These are phyloP conservation scores for Elysia crispata DNA, from an alignment of 2,888 invertebrate genomes.

Conservation along the genomic window DNA sequence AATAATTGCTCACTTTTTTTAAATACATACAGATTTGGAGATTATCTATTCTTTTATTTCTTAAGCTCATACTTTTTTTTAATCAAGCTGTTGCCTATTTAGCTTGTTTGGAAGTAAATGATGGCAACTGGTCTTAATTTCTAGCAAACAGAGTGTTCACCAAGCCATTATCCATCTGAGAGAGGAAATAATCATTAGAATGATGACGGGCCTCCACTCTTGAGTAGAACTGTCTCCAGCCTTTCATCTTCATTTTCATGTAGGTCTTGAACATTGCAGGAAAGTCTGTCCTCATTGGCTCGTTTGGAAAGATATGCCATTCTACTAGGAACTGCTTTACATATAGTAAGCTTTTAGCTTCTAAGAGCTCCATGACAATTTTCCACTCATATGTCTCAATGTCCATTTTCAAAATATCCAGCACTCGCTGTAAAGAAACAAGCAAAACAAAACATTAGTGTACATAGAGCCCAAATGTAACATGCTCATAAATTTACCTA, in stretches of 20 bases:
- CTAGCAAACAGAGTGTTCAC: constrained; percentile 36
- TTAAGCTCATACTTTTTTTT: no score
- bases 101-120: no score
- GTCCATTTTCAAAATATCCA: constrained; percentile 53
- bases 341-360: constrained; percentile 24
- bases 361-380: constrained; percentile 36
- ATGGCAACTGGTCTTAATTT: no score
- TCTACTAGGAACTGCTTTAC: constrained; percentile 40
- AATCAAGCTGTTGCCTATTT: no score
- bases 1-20: no score
- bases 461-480: no score
- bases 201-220: constrained; percentile 15
- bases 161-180: constrained; percentile 43
- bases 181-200: constrained; percentile 40
- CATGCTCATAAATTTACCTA: no score
- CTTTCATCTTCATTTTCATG: constrained; percentile 32
- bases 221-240: constrained; percentile 39
- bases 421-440: constrained; percentile 37
- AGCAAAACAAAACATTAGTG: neutral
- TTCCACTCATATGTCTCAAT: constrained; percentile 54
- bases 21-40: no score
- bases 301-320: constrained; percentile 50
- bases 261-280: constrained; percentile 37
- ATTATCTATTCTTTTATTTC: no score
- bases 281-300: constrained; percentile 46